These are phyloP conservation scores for Diloba caeruleocephala DNA, from an alignment of 2,888 invertebrate species.

Conservation along the genomic window DNA sequence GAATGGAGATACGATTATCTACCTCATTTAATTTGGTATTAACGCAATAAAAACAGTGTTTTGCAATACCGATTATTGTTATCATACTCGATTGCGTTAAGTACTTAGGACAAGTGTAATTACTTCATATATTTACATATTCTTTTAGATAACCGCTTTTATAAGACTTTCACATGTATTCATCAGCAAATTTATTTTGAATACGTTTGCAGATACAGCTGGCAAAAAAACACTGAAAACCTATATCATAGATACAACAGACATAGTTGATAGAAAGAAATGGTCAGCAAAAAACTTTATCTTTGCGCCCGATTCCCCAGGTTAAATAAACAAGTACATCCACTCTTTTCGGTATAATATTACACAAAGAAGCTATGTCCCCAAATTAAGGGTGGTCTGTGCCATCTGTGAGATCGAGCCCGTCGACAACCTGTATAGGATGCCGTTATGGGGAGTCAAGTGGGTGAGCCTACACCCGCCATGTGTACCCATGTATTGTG, in stretches of 20 bases:
- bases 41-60: conserved; percentile 29
- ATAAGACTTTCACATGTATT: conserved; percentile 22
- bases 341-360: conserved; percentile 43
- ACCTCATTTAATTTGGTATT: conserved; percentile 30
- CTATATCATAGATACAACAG: conserved; percentile 37
- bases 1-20: conserved; percentile 8
- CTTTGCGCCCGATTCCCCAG: conserved; percentile 30
- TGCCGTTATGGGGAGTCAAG: conserved; percentile 56
- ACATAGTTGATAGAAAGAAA: conserved; percentile 30
- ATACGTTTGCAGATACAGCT: conserved; percentile 9
- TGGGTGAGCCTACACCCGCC: conserved; percentile 54
- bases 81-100: conserved; percentile 24
- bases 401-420: conserved; percentile 59
- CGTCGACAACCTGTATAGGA: conserved; percentile 54
- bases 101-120: conserved; percentile 27
- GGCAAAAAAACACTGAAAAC: conserved; percentile 31
- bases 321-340: conserved; percentile 49
- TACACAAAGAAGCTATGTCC: conserved; percentile 48
- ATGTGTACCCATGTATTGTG: conserved; percentile 34
- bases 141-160: conserved; percentile 25
- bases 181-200: conserved; percentile 8
- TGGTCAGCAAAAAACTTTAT: conserved; percentile 44
- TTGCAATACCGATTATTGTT: conserved; percentile 30
- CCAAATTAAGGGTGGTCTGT: conserved; percentile 58
- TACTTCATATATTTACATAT: conserved; percentile 40